Conservation (phyloP, 1,140 invertebrate species). For the Medauroidea extradentata region DNA sequence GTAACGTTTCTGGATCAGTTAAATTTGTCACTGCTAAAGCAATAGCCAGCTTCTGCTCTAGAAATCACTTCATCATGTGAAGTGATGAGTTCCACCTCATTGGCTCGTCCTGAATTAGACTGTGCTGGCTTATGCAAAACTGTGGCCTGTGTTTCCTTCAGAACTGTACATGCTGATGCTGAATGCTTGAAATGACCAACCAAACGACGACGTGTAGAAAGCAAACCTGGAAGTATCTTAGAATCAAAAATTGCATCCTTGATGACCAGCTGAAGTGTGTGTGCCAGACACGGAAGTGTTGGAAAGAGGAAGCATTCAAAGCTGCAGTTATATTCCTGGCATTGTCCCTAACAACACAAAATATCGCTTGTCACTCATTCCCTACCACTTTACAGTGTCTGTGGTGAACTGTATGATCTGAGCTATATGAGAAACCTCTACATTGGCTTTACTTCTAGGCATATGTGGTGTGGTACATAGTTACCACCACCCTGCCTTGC, state of each 20-base stretch:
- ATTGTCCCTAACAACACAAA: background rate
- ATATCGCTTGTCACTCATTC: too few species aligned
- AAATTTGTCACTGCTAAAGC: background rate
- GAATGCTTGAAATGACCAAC: background rate
- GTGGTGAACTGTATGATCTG: too few species aligned
- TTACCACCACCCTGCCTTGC: too few species aligned
- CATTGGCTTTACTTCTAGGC: too few species aligned
- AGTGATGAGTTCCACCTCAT: background rate
- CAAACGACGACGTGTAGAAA: background rate
- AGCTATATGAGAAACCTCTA: too few species aligned
- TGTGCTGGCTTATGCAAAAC: background rate
- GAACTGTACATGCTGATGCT: background rate
- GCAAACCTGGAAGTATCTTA: background rate
- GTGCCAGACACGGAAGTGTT: slow-evolving; percentile 1
- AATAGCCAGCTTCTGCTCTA: background rate
- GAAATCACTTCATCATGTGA: background rate
- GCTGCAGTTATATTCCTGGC: too few species aligned
- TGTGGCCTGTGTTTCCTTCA: background rate
- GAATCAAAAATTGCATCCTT: background rate
- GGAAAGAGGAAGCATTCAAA: background rate
- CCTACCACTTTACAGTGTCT: too few species aligned
- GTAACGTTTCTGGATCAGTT: background rate
- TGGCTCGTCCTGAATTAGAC: background rate
- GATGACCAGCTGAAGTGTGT: background rate
- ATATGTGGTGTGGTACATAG: too few species aligned